Percentiles rank a stretch among this genome's conserved stretches.
Evolutionary conservation across 30 jellyfish, hydroid and myxozoan genomes (phyloP).

Genomic region (Sanderia malayensis): DNA sequence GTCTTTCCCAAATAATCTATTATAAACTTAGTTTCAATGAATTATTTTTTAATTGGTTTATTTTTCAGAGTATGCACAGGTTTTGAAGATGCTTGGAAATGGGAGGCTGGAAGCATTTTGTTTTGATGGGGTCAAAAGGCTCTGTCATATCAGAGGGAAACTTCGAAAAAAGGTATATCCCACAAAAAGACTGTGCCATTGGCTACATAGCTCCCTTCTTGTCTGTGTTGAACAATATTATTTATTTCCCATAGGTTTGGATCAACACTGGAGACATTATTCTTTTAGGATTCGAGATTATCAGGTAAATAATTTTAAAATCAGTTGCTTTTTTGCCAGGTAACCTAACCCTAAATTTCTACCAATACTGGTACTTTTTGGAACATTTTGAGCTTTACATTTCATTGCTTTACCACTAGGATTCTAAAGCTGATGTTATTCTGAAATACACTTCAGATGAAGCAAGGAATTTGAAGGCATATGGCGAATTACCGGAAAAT

Average conservation of each 20-base stretch:
- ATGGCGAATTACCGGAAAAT: constrained; percentile 89
- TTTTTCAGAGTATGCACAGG: constrained; percentile 97
- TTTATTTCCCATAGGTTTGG: constrained; percentile 75
- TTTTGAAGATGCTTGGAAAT: constrained; percentile 92
- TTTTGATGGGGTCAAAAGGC: constrained; percentile 90
- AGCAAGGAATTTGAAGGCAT: constrained; percentile 90
- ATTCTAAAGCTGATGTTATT: constrained; percentile 96
- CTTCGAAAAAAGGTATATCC: constrained; percentile 90
- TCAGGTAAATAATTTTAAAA: constrained; percentile 52
- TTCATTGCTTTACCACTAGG: no score
- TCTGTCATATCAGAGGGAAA: constrained; percentile 97
- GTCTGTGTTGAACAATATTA: no score
- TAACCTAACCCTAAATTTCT: background rate
- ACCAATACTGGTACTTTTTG: background rate
- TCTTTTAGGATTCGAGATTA: constrained; percentile 90
- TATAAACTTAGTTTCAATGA: no score
- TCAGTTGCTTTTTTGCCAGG: background rate
- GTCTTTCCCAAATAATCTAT: no score
- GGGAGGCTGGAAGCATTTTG: constrained; percentile 97
- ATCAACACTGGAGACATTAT: constrained; percentile 98
- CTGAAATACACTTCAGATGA: constrained; percentile 93
- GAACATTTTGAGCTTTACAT: no score
- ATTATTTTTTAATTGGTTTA: no score
- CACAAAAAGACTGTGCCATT: background rate
- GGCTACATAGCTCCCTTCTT: background rate